phyloP scores from a whole-genome alignment of 2,888 invertebrate genomes.

The Podabrus alpinus region DNA sequence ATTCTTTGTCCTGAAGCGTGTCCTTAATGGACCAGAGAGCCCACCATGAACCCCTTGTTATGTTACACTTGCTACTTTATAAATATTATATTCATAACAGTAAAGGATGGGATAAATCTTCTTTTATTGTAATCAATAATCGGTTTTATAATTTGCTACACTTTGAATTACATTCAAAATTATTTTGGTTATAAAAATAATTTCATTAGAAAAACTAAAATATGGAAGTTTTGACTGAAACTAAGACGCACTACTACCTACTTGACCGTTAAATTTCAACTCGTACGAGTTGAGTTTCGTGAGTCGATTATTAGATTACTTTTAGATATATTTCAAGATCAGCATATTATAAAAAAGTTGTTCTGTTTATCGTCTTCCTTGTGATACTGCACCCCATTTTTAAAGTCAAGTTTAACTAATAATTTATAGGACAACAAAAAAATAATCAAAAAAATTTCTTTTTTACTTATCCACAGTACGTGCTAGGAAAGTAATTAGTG shows the following conservation, averaged over 20 bases:
- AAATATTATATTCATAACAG: constrained; percentile 17
- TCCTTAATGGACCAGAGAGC: constrained; percentile 47
- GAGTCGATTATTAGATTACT: neutral
- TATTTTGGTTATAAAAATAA: neutral
- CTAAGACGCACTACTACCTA: too few relatives aligned
- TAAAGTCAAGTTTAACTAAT: neutral
- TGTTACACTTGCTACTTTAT: constrained; percentile 26
- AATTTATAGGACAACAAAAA: neutral
- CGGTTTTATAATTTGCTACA: neutral
- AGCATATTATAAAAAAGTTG: neutral
- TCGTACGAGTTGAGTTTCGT: neutral
- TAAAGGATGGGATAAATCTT: neutral
- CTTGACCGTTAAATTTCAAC: too few relatives aligned
- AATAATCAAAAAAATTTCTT: constrained; percentile 18
- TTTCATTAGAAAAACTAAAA: too few relatives aligned
- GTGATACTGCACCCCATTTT: neutral
- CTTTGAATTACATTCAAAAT: neutral
- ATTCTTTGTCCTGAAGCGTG: constrained; percentile 49
- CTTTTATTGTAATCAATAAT: neutral
- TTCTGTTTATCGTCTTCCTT: neutral
- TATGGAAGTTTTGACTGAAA: too few relatives aligned
- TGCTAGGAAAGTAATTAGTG: constrained; percentile 57
- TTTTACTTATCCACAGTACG: constrained; percentile 42
- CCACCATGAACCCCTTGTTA: constrained; percentile 21
- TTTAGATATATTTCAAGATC: neutral